A percentile compares a stretch with the other conserved stretches of the same genome.
phyloP scores from a whole-genome alignment of 1,140 invertebrate genomes.

The Aleiodes sp. region DNA sequence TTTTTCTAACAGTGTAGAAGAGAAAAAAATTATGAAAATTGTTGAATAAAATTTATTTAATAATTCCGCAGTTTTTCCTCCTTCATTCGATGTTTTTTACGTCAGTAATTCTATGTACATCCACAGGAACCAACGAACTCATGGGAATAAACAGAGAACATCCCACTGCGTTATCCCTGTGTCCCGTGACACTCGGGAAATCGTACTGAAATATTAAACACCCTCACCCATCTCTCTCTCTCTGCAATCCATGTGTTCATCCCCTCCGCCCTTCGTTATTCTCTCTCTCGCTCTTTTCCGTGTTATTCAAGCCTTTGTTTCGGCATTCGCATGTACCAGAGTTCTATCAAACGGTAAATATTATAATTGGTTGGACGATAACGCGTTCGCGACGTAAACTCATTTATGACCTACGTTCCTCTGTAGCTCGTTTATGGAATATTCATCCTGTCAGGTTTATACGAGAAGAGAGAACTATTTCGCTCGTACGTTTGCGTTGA shows the following conservation, averaged over 20 bases:
- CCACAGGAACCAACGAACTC: constrained; percentile 47
- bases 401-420: constrained; percentile 41
- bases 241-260: neutral
- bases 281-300: too few relatives aligned
- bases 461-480: too few relatives aligned
- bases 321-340: neutral
- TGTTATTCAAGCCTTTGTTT: too few relatives aligned
- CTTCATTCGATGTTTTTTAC: too few relatives aligned
- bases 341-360: constrained; percentile 37
- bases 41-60: too few relatives aligned
- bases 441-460: too few relatives aligned
- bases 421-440: neutral
- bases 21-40: too few relatives aligned
- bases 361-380: constrained; percentile 42
- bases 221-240: neutral
- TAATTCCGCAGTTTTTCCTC: too few relatives aligned
- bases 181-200: too few relatives aligned
- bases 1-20: too few relatives aligned
- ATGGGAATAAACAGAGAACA: constrained; percentile 53
- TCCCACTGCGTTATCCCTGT: constrained; percentile 39
- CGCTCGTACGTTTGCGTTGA: neutral
- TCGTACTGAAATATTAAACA: constrained; percentile 58
- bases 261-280: neutral
- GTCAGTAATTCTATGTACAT: neutral
- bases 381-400: constrained; percentile 37